Percentiles rank a stretch among this genome's conserved stretches.
Evolutionary conservation across 2,888 invertebrate genomes (phyloP).

Genomic region (Trissolcus brochymenae): DNA sequence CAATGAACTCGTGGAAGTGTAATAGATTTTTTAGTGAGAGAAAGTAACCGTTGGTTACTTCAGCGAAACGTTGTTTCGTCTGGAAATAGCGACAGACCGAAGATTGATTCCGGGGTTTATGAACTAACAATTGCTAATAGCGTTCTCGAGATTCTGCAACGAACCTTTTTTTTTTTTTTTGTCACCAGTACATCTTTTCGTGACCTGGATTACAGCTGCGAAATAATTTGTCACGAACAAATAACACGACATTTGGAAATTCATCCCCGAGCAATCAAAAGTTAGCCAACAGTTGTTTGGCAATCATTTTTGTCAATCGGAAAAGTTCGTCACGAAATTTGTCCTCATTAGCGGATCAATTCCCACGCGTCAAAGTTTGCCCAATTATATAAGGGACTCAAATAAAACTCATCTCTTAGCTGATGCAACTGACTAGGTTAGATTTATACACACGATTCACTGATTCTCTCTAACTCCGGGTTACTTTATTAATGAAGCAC

Average conservation of each 20-base stretch:
- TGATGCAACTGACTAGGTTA: conserved; percentile 18
- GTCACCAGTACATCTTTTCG: neutral
- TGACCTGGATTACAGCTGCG: too few species aligned
- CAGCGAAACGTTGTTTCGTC: conserved; percentile 28
- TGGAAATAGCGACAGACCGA: conserved; percentile 25
- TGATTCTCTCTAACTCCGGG: conserved; percentile 13
- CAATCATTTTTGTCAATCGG: conserved; percentile 8
- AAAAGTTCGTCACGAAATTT: conserved; percentile 14
- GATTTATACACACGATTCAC: conserved; percentile 29
- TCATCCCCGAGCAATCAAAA: too few species aligned
- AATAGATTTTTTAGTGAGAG: conserved; percentile 40
- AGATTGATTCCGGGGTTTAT: conserved; percentile 19
- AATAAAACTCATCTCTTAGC: conserved; percentile 32
- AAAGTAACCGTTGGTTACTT: conserved; percentile 43
- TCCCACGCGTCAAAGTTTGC: conserved; percentile 40
- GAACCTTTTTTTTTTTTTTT: neutral
- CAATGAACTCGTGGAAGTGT: conserved; percentile 31
- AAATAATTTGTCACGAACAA: too few species aligned
- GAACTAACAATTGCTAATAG: neutral
- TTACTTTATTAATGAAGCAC: conserved; percentile 33
- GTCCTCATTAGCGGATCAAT: conserved; percentile 32
- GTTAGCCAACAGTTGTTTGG: conserved; percentile 1
- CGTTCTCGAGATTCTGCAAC: neutral
- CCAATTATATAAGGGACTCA: conserved; percentile 31
- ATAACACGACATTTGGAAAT: too few species aligned